Evolutionary conservation across 1,140 invertebrate species (phyloP).

Genomic region (Hyphantria cunea): DNA sequence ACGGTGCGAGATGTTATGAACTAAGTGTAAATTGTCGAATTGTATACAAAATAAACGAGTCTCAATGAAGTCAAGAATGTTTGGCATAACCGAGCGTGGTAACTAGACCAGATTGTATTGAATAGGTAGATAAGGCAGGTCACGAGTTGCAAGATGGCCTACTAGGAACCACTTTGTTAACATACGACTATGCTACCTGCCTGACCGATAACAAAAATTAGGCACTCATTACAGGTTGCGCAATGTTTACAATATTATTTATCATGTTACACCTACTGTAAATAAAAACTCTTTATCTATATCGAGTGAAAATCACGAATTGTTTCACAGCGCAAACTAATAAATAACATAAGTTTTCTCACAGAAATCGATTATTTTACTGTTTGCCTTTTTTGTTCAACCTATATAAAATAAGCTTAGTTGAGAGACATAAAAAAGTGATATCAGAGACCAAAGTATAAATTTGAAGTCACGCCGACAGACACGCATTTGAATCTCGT

Average conservation of each 20-base stretch:
- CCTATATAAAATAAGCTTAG: slow-evolving; percentile 1
- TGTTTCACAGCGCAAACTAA: too few species aligned
- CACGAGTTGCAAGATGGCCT: slow-evolving; percentile 8
- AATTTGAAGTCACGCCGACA: slow-evolving; percentile 14
- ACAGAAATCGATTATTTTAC: too few species aligned
- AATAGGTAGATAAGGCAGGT: slow-evolving; percentile 8
- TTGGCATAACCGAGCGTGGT: slow-evolving; percentile 10
- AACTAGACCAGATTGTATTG: slow-evolving; percentile 24
- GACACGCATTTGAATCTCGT: slow-evolving; percentile 30
- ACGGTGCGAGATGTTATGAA: too few species aligned
- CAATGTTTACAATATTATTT: slow-evolving; percentile 27
- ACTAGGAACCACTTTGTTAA: slow-evolving; percentile 28
- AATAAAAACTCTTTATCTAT: too few species aligned
- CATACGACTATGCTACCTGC: slow-evolving; percentile 7
- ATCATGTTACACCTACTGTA: slow-evolving; percentile 6
- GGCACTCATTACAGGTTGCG: slow-evolving; percentile 21
- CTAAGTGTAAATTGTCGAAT: too few species aligned
- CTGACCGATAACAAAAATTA: slow-evolving; percentile 30
- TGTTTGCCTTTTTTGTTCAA: too few species aligned
- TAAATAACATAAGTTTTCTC: too few species aligned
- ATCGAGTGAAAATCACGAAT: too few species aligned
- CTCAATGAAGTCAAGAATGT: slow-evolving; percentile 6
- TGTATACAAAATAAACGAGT: background rate
- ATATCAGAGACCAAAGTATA: slow-evolving; percentile 5
- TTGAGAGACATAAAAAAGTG: slow-evolving; percentile 4